Evolutionary conservation across 2,113 vertebrate genomes (phyloP), one percentile per base, ranked within the genome.

Genomic region (Dasyprocta punctata): DNA sequence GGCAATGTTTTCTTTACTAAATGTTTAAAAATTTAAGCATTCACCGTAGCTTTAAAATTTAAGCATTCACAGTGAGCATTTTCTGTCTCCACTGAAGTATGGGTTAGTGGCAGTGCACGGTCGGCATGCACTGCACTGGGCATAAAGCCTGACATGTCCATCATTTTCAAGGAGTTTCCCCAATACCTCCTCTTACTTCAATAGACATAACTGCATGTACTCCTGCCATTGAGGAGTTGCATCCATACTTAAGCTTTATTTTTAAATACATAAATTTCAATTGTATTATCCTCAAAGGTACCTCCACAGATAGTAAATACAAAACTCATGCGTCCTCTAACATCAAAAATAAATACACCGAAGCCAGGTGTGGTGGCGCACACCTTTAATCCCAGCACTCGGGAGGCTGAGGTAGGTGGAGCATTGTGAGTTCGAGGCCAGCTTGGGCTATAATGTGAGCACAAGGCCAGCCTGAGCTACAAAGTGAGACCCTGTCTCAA

Each of bases 211-310:
- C 65, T 67, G 28, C 36, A 47, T 75, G 8, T 49, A 67, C n/a
- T 71, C 17, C 73, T 87, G 47, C 44, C 63, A 49, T 4, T 54
- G 30, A 94, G 86, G 33, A 58, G 87, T n/a, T 89, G 44, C 7
- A 4, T 10, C 20, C 13, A 54, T 24, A 52, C 8, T 73, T 61
- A 9, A 75, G 60, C 44, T 85, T 86, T 22, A 6, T 41, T 73
- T 77, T 58, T 47, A 47, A 92, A 63, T 44, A 84, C 38, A 88
- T 16, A 94, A 69, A 49, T 58, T 65, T 73, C 19, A 78, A 86
- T 6, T 56, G n/a, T 61, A 78, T 81, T 93, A 60, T 60, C 82
- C 5, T 10, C 44, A 93, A 80, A 92, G 58, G 4, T 3, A 58
- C 20, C 28, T 77, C 11, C 88, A 19, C 38, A 69, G 52, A 54